phyloP scores from a whole-genome alignment of 2,797 vertebrate genomes.

The Tauraco hartlaubi region DNA sequence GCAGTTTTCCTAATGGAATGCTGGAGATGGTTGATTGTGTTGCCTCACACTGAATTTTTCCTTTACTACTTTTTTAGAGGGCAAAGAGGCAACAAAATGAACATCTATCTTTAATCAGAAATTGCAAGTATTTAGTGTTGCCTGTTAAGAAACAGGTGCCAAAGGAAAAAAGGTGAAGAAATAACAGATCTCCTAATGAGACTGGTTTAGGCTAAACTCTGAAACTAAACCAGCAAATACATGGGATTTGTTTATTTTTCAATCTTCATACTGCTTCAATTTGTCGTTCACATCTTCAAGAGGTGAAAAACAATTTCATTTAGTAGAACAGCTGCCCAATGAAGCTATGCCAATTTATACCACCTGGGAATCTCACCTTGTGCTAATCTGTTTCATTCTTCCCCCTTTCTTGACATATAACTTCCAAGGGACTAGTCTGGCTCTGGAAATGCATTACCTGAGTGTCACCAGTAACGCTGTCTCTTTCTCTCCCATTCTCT shows the following conservation, averaged over 20 bases:
- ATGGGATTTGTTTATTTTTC: constrained; percentile 23
- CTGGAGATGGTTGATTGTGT: not conserved
- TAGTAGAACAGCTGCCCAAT: constrained; percentile 16
- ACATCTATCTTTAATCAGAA: not conserved
- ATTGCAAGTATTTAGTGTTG: not conserved
- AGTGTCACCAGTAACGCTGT: not conserved
- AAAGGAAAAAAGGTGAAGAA: constrained; percentile 46
- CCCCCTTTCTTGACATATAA: constrained; percentile 38
- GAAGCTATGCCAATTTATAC: not conserved
- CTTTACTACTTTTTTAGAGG: not conserved
- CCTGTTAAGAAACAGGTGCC: not conserved
- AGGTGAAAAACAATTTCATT: constrained; percentile 28
- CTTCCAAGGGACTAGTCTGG: not conserved
- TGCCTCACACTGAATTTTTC: not conserved
- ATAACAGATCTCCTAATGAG: constrained; percentile 39
- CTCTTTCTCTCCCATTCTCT: not conserved
- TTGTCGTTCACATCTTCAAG: not conserved
- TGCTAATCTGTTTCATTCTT: constrained; percentile 56
- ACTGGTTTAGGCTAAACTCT: constrained; percentile 41
- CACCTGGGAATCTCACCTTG: constrained; percentile 41
- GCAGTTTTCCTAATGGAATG: constrained; percentile 19
- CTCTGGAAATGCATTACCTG: not conserved
- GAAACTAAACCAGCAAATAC: not conserved
- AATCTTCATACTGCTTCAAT: constrained; percentile 33
- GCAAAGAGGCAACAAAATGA: not conserved